A percentile compares a stretch with the other conserved stretches of the same genome.
Conservation (phyloP, 2,888 invertebrate species). For the Entomobrya multifasciata region DNA sequence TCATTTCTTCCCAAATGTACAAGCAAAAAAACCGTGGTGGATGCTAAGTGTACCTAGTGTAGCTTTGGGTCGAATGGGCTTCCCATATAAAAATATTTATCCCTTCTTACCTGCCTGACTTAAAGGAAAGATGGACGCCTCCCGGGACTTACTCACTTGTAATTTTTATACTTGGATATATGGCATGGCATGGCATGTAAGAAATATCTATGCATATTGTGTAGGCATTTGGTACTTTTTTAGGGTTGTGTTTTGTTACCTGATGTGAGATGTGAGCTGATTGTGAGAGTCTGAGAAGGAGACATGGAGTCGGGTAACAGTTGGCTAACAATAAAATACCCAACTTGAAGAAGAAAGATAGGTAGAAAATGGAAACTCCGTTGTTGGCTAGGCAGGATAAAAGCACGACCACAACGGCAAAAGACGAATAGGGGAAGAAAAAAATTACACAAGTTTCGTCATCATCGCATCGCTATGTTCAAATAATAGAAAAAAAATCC, state of each 20-base stretch:
- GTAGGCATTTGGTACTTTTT: neutral
- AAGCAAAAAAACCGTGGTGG: conserved; percentile 29
- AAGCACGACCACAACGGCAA: neutral
- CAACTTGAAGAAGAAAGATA: neutral
- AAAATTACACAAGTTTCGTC: neutral
- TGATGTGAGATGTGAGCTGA: conserved; percentile 27
- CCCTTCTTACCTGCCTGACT: conserved; percentile 17
- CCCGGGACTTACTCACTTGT: conserved; percentile 59
- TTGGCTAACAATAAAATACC: conserved; percentile 23
- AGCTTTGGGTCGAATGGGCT: neutral
- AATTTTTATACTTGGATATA: no score
- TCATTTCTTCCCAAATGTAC: conserved; percentile 35
- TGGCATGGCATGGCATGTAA: neutral
- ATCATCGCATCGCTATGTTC: no score
- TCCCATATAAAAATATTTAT: neutral
- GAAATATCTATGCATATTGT: neutral
- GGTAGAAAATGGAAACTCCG: neutral
- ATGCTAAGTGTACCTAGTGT: conserved; percentile 2
- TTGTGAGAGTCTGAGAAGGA: neutral
- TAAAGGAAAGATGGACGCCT: conserved; percentile 63
- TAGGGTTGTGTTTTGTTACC: conserved; percentile 38
- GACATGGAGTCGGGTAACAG: conserved; percentile 42
- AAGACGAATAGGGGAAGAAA: neutral
- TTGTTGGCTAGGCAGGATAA: neutral
- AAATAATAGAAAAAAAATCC: conserved; percentile 1